These are phyloP conservation scores for Scolopax bukidnonensis DNA, from an alignment of 2,797 vertebrate species.

Conservation along the genomic window DNA sequence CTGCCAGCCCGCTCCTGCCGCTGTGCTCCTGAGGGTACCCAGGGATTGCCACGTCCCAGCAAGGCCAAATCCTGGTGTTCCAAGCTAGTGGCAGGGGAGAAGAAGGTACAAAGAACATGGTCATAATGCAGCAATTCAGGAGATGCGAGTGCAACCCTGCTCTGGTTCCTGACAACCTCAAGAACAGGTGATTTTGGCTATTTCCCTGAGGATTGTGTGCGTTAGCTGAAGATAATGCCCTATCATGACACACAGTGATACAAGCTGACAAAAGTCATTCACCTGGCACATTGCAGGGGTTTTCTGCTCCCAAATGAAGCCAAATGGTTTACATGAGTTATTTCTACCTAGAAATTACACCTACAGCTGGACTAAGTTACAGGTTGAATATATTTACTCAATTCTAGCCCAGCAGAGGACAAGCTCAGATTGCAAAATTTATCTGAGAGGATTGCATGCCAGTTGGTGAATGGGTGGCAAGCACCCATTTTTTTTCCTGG, in stretches of 20 bases:
- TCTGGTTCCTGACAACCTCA: not conserved
- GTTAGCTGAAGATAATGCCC: not conserved
- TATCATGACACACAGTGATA: not conserved
- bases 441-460: not conserved
- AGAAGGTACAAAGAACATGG: not conserved
- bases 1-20: not conserved
- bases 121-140: not conserved
- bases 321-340: not conserved
- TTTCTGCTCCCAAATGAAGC: not conserved
- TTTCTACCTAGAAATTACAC: not conserved
- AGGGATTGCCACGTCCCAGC: accelerated
- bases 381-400: not conserved
- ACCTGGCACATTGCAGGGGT: not conserved
- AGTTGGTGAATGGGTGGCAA: not conserved
- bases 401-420: not conserved
- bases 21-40: not conserved
- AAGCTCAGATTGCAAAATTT: not conserved
- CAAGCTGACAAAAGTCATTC: not conserved
- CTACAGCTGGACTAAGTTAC: not conserved
- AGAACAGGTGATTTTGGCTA: not conserved
- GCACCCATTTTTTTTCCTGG: not conserved
- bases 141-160: not conserved
- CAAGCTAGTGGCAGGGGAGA: not conserved
- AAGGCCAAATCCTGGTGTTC: not conserved
- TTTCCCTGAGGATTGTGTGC: not conserved